Base-by-base conservation (phyloP, 1,140 invertebrate species). In the Cherax quadricarinatus region DNA sequence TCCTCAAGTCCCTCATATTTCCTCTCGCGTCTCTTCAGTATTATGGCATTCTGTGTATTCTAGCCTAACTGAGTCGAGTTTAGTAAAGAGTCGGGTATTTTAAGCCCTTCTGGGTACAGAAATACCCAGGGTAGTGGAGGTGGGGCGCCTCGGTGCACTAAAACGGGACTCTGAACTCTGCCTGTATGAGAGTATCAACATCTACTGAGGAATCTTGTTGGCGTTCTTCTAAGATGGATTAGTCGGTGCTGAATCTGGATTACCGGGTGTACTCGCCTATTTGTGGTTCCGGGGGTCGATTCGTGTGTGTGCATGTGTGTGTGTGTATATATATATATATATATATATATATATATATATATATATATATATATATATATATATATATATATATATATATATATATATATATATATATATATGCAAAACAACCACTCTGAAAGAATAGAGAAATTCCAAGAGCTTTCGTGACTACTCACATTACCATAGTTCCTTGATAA, bases 321-420 rank as follows among this genome's bases (percentile, higher is more conserved):
- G 30, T 85, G 30, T 85, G 24, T 85, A 66, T 85, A 78, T 87
- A 78, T 87, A 78, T 87, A 78, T 87, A 78, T 87, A 78, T 87
- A 78, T 87, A 78, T 87, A 78, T 87, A 78, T 87, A 78, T 87
- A 78, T 87, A 78, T 87, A 78, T 87, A 78, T 87, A 78, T 87
- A 53, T 78, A 79, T 88, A 53, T 88, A n/a, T 88, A 51, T 88
- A 53, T 88, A 21, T 88, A 53, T 88, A 53, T 88, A 53, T 88
- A 53, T 88, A 12, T 88, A 53, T 88, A 53, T 53, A 60, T 88
- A 21, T 78, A 53, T 48, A 49, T 70, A 41, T 48, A 49, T 70
- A 2, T 24, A 16, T 5, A n/a, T 70, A 41, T 66, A 73, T 86
- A n/a, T n/a, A n/a, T n/a, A n/a, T n/a, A n/a, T n/a, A n/a, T n/a